Evolutionary conservation across 2,113 vertebrate genomes (phyloP), one percentile per base, ranked within the genome.

Genomic region (Hemichromis elongatus): DNA sequence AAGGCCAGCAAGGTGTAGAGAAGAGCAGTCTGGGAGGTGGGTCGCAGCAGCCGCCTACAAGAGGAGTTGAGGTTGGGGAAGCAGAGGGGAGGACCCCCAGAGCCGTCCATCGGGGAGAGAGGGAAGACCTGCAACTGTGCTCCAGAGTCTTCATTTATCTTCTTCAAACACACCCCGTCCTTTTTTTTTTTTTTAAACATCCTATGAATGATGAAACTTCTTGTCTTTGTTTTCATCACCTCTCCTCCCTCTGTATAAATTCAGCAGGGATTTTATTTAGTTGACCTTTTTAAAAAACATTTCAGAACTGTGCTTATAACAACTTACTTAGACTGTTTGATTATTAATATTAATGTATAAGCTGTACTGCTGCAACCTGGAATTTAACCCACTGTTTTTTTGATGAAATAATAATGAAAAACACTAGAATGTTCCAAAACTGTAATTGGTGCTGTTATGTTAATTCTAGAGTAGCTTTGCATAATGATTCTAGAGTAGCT

Each of bases 31-130:
- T 86, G 70, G 13, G 50, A 56, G 30, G 3, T 40, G 3, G 84
- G 81, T 2, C 3, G 26, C 9, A 14, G 21, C 70, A 42, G 81
- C 9, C 3, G 78, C 18, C 81, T 50, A 84, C 86, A 90, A 80
- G 89, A 90, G 55, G 83, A 81, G 86, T 88, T 90, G 26, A 90
- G 26, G 40, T 21, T 16, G 18, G 86, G 83, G 40, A 90, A 90
- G 83, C 89, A 90, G 83, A 83, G 83, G 3, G 4, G 14, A 6
- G 33, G 12, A 19, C 19, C 26, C 9, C 16, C 19, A 8, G 10
- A 18, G 45, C 3, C 5, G 13, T 86, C 77, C 89, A 90, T 90
- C 40, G 61, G 26, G 19, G 52, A 68, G 19, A 63, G 53, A 14
- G 52, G n/a, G 26, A 14, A 5, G 42, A 13, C 10, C 11, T 5